Evolutionary conservation across 2,113 vertebrate genomes (phyloP).

Genomic region (Brachypteracias leptosomus): DNA sequence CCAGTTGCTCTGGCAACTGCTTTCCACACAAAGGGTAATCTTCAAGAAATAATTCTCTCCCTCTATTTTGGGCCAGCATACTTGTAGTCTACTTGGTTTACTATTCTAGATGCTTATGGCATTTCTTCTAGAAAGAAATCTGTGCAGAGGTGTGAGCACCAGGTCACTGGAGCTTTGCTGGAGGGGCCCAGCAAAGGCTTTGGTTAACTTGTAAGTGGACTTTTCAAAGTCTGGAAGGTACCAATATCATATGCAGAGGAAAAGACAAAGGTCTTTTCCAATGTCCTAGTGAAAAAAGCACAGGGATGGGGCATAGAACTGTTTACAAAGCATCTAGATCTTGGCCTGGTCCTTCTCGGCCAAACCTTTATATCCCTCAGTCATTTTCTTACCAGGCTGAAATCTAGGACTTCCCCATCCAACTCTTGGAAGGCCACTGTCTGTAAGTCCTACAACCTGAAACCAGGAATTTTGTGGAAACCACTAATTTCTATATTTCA

Average conservation of each 20-base stretch:
- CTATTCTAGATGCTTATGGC: not conserved
- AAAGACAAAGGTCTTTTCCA: not conserved
- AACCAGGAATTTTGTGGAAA: not conserved
- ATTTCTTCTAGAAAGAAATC: not conserved
- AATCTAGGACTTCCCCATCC: not conserved
- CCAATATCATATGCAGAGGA: not conserved
- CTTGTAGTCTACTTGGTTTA: not conserved
- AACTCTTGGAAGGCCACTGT: not conserved
- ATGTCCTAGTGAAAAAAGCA: not conserved
- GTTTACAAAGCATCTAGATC: not conserved
- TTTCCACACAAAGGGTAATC: not conserved
- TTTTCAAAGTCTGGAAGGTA: not conserved
- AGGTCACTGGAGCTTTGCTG: not conserved
- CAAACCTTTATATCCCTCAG: not conserved
- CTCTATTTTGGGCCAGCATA: not conserved
- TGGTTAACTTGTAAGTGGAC: not conserved
- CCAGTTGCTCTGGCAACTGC: slow-evolving; percentile 26
- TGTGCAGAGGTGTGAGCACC: not conserved
- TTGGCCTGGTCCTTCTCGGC: not conserved
- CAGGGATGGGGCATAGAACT: not conserved
- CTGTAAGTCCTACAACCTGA: not conserved
- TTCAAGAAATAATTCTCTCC: not conserved
- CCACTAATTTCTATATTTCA: not conserved
- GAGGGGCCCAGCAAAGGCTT: not conserved
- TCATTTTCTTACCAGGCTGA: not conserved